Conservation (phyloP, 2,113 vertebrate genomes). For the Puntigrus tetrazona region DNA sequence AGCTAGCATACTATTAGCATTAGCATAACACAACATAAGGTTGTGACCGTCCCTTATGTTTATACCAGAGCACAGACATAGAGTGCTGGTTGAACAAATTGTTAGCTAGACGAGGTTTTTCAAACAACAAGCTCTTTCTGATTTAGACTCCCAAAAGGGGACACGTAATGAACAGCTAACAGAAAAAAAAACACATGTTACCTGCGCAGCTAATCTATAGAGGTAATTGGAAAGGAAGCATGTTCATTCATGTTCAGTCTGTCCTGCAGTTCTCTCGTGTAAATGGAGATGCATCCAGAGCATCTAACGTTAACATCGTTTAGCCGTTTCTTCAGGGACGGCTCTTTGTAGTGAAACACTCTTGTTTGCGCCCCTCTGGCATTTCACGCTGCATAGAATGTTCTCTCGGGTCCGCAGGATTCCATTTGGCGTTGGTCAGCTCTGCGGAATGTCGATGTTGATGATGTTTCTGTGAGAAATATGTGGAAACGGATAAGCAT, state of each 20-base stretch:
- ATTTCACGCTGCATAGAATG: slow-evolving; percentile 12
- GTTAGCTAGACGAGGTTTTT: not conserved
- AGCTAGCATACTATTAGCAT: not conserved
- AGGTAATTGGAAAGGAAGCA: not conserved
- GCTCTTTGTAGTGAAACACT: slow-evolving; percentile 47
- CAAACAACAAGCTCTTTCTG: not conserved
- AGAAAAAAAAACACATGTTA: not conserved
- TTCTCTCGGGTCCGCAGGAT: slow-evolving; percentile 22
- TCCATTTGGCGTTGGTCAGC: slow-evolving; percentile 14
- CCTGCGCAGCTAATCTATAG: not conserved
- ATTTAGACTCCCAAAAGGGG: not conserved
- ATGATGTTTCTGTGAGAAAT: slow-evolving; percentile 8
- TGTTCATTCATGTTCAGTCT: not conserved
- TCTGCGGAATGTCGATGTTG: slow-evolving; percentile 1
- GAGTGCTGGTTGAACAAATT: not conserved
- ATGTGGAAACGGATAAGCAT: not conserved
- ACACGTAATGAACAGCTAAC: slow-evolving; percentile 5
- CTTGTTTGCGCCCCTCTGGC: slow-evolving; percentile 40
- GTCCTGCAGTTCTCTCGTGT: not conserved
- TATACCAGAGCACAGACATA: not conserved
- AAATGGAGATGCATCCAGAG: slow-evolving; percentile 49
- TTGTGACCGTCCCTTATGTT: not conserved
- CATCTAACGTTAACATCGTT: not conserved
- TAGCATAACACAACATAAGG: not conserved
- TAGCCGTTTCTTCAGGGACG: slow-evolving; percentile 20